Percentiles rank a stretch among this genome's conserved stretches.
Conservation (phyloP, 2,113 vertebrate genomes). For the Solenodon paradoxus region DNA sequence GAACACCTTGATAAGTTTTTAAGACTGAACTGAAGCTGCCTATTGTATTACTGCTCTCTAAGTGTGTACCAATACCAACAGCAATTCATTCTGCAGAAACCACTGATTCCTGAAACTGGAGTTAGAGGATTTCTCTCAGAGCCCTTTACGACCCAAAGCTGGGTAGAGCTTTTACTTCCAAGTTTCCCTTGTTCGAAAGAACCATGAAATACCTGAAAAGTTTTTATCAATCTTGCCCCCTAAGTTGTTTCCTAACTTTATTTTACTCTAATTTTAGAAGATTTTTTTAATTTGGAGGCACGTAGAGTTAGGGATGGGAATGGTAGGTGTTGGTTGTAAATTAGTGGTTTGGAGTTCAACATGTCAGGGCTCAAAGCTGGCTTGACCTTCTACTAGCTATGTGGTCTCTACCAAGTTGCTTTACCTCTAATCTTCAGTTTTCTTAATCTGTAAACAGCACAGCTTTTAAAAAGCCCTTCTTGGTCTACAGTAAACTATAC, state of each 20-base stretch:
- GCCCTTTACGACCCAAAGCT: not conserved
- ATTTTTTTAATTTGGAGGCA: not conserved
- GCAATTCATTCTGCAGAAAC: not conserved
- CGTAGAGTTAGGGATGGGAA: not conserved
- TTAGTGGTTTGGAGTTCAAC: not conserved
- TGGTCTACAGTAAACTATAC: not conserved
- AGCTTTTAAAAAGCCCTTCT: conserved; percentile 29
- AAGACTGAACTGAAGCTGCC: not conserved
- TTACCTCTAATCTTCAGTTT: not conserved
- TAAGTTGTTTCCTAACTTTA: conserved; percentile 37
- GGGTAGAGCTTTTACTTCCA: not conserved
- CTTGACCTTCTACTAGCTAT: not conserved
- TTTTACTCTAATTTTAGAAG: conserved; percentile 6
- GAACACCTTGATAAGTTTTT: not conserved
- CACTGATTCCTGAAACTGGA: not conserved
- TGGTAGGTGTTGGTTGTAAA: not conserved
- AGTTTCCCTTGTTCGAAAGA: not conserved
- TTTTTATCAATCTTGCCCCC: not conserved
- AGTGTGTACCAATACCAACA: not conserved
- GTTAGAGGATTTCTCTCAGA: not conserved
- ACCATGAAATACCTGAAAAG: not conserved
- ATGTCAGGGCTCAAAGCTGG: not conserved
- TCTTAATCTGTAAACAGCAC: not conserved
- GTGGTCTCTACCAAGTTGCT: not conserved
- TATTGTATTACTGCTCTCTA: not conserved